phyloP scores from a whole-genome alignment of 92 coral and sea anemone genomes.

The Phymanthus crucifer region DNA sequence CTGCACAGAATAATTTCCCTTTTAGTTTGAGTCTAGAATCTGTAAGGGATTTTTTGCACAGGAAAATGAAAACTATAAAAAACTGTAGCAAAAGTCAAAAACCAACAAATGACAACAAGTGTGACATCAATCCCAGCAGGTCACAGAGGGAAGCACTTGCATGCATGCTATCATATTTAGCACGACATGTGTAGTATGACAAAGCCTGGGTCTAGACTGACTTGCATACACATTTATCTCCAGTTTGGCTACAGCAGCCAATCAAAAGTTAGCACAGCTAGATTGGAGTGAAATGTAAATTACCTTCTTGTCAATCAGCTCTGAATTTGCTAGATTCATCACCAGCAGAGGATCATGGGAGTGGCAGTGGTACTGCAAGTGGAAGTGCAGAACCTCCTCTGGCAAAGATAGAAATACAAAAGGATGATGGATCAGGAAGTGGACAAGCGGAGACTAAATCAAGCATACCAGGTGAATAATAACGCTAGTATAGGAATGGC shows the following conservation, averaged over 20 bases:
- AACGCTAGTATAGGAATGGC: background rate
- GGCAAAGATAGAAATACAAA: background rate
- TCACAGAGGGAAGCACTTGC: too few relatives aligned
- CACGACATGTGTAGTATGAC: too few relatives aligned
- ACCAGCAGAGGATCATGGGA: slow-evolving; percentile 49
- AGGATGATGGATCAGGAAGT: slow-evolving; percentile 31
- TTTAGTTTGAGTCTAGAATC: too few relatives aligned
- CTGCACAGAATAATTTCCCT: too few relatives aligned
- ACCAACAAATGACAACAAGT: too few relatives aligned
- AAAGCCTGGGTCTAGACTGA: too few relatives aligned
- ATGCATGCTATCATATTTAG: too few relatives aligned
- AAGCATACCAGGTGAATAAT: background rate
- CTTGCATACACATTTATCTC: too few relatives aligned
- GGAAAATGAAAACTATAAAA: too few relatives aligned
- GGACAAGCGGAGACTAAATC: slow-evolving; percentile 16
- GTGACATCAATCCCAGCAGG: too few relatives aligned
- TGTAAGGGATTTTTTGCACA: too few relatives aligned
- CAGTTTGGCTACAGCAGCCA: background rate
- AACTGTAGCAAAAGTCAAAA: too few relatives aligned
- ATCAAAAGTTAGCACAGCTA: background rate
- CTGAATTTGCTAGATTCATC: background rate
- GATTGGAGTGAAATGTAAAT: background rate
- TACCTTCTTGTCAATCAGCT: background rate
- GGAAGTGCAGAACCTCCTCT: background rate
- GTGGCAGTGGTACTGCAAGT: background rate